Conservation (phyloP, 1,140 invertebrate genomes). For the Drosophila pseudoobscura region DNA sequence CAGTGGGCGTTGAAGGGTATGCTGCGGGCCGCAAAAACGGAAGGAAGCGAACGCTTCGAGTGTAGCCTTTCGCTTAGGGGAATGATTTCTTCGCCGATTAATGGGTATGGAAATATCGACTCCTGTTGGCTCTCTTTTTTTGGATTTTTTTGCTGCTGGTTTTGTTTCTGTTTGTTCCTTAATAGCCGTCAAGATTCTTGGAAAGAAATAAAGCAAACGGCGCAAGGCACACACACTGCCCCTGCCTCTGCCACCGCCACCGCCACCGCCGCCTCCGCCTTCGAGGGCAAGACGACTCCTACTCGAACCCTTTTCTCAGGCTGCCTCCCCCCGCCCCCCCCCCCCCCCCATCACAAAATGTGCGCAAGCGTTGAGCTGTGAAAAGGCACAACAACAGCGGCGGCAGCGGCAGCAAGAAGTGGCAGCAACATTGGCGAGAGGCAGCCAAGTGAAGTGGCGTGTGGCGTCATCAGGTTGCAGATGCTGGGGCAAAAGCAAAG, state of each 20-base stretch:
- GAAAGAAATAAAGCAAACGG: constrained; percentile 70
- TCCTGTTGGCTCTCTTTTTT: background rate
- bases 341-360: constrained; percentile 56
- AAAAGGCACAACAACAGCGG: constrained; percentile 62
- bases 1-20: background rate
- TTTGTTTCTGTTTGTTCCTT: constrained; percentile 56
- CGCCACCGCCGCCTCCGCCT: too few species aligned
- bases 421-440: constrained; percentile 47
- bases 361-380: constrained; percentile 80
- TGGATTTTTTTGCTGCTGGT: constrained; percentile 4
- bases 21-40: too few species aligned
- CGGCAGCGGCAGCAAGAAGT: constrained; percentile 32
- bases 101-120: too few species aligned
- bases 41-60: too few species aligned
- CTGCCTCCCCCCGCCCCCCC: background rate
- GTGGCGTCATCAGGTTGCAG: constrained; percentile 75
- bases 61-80: too few species aligned
- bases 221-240: constrained; percentile 25
- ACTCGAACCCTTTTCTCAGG: constrained; percentile 63
- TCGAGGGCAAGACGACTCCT: too few species aligned
- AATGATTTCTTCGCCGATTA: too few species aligned
- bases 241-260: background rate
- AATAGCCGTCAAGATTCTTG: constrained; percentile 77
- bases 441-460: constrained; percentile 77
- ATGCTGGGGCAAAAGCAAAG: constrained; percentile 32